Percentiles rank a stretch among this genome's conserved stretches.
Evolutionary conservation across 2,113 vertebrate species (phyloP).

Genomic region (Kryptolebias marmoratus): DNA sequence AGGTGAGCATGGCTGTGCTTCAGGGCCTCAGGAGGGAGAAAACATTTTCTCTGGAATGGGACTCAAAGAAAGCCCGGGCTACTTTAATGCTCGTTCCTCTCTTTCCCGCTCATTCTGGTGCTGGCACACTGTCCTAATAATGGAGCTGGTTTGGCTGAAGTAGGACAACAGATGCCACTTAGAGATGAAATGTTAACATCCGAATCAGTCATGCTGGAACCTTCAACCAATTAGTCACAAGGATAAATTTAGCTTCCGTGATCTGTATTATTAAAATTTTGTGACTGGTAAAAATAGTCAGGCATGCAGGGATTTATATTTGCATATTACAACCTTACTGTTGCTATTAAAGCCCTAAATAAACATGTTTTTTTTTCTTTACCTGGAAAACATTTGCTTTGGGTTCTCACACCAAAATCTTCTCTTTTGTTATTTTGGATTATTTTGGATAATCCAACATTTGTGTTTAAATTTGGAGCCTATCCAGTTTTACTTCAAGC

Average conservation of each 20-base stretch:
- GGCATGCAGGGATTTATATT: no score
- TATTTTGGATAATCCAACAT: neutral
- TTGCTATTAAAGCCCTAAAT: no score
- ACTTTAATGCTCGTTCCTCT: constrained; percentile 54
- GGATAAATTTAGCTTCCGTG: neutral
- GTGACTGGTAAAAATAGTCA: neutral
- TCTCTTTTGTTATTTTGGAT: neutral
- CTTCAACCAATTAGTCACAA: constrained; percentile 25
- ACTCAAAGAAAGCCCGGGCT: constrained; percentile 65
- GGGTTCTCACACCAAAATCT: neutral
- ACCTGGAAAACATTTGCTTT: neutral
- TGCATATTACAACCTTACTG: neutral
- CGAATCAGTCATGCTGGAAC: constrained; percentile 29
- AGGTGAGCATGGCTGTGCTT: constrained; percentile 36
- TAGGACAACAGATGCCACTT: constrained; percentile 70
- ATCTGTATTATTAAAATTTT: neutral
- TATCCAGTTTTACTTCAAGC: neutral
- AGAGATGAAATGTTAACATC: constrained; percentile 41
- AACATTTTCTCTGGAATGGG: constrained; percentile 64
- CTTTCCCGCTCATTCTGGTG: constrained; percentile 55
- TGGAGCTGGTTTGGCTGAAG: constrained; percentile 53
- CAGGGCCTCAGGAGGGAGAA: constrained; percentile 13
- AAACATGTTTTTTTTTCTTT: neutral
- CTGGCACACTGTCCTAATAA: constrained; percentile 42
- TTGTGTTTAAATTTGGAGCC: neutral